A percentile compares a stretch with the other conserved stretches of the same genome.
phyloP scores from a whole-genome alignment of 2,797 vertebrate species.

The Nyctibius grandis region DNA sequence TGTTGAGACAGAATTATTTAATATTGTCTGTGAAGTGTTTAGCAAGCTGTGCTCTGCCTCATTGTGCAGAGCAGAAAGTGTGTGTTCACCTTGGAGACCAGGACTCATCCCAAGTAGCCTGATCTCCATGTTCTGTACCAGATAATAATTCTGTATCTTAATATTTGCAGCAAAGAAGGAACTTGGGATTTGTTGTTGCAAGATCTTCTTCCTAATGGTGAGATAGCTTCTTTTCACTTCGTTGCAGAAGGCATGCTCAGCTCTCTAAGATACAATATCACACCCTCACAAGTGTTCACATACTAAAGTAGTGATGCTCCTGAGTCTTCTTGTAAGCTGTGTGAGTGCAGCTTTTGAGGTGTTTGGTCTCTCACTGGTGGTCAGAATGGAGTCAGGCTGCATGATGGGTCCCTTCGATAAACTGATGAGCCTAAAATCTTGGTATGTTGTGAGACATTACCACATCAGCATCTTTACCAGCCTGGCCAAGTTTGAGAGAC shows the following conservation, averaged over 20 bases:
- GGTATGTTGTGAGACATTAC: neutral
- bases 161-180: neutral
- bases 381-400: neutral
- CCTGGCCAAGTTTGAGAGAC: neutral
- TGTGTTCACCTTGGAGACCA: neutral
- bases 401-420: neutral
- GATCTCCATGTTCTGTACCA: neutral
- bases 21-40: neutral
- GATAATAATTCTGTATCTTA: neutral
- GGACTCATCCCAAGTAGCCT: neutral
- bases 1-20: neutral
- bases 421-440: neutral
- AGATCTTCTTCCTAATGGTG: neutral
- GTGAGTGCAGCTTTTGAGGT: neutral
- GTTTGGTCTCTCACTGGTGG: neutral
- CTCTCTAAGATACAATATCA: neutral
- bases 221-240: neutral
- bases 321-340: neutral
- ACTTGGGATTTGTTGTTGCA: neutral
- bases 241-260: neutral
- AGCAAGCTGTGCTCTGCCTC: neutral
- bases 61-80: neutral
- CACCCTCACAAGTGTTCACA: neutral
- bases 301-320: neutral
- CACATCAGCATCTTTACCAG: neutral